Percentiles rank a stretch among this genome's conserved stretches.
Evolutionary conservation across 2,797 vertebrate genomes (phyloP).

Genomic region (Cirrhinus molitorella): DNA sequence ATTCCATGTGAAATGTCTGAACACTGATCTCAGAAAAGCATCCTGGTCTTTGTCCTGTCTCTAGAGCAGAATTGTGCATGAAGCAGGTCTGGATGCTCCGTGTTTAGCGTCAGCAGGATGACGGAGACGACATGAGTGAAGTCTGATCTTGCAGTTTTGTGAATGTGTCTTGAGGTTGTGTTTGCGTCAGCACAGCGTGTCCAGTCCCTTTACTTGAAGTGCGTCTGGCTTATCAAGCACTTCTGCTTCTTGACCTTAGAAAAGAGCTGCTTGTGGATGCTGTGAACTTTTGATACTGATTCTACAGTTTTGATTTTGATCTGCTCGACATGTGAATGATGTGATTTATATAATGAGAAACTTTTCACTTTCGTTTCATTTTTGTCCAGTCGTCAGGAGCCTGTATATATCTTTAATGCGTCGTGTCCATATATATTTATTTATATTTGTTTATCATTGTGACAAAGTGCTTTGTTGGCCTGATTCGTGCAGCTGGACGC

Average conservation of each 20-base stretch:
- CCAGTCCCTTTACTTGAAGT: background rate
- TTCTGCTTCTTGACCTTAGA: background rate
- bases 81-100: no score
- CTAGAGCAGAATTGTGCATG: no score
- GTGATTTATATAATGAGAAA: background rate
- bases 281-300: background rate
- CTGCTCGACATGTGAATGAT: background rate
- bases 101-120: background rate
- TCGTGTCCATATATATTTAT: background rate
- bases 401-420: constrained; percentile 53
- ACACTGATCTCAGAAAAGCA: background rate
- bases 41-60: background rate
- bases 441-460: constrained; percentile 45
- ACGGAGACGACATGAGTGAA: background rate
- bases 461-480: constrained; percentile 51
- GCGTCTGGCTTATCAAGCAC: background rate
- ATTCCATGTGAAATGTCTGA: background rate
- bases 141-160: constrained; percentile 33
- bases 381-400: background rate
- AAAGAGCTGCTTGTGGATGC: background rate
- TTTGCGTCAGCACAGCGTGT: constrained; percentile 12
- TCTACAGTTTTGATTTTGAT: background rate
- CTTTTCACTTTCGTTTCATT: background rate
- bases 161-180: background rate
- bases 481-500: constrained; percentile 55